Evolutionary conservation across 2,797 vertebrate genomes (phyloP).

Genomic region (Enteromius anoplus): DNA sequence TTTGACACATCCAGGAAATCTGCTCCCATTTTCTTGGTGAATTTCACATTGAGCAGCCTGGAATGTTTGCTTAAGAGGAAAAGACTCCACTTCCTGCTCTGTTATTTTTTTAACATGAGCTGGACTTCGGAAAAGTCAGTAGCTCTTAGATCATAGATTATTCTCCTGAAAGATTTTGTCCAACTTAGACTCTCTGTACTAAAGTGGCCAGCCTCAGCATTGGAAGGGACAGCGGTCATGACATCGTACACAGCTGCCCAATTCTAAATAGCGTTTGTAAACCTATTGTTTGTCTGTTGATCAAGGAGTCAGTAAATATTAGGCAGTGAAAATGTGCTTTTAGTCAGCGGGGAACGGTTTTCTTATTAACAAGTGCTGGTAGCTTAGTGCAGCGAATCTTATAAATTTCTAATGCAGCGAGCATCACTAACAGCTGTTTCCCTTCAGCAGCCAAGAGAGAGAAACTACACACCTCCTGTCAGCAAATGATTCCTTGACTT

Average conservation of each 20-base stretch:
- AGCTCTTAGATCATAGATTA: constrained; percentile 15
- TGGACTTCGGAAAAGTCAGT: not conserved
- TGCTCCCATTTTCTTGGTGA: not conserved
- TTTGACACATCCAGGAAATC: constrained; percentile 15
- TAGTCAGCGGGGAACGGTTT: constrained; percentile 52
- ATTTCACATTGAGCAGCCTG: not conserved
- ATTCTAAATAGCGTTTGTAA: constrained; percentile 38
- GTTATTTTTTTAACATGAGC: not conserved
- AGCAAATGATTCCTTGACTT: constrained; percentile 15
- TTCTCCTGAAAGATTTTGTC: constrained; percentile 10
- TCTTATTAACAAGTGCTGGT: constrained; percentile 56
- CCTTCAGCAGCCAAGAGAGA: constrained; percentile 36
- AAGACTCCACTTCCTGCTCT: not conserved
- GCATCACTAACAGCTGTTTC: constrained; percentile 57
- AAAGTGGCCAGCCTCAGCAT: not conserved
- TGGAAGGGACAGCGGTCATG: not conserved
- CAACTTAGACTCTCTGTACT: not conserved
- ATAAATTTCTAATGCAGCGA: constrained; percentile 63
- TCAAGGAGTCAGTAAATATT: constrained; percentile 48
- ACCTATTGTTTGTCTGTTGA: constrained; percentile 38
- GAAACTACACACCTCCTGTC: constrained; percentile 5
- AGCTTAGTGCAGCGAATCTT: constrained; percentile 43
- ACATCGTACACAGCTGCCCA: constrained; percentile 22
- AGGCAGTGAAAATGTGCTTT: constrained; percentile 48
- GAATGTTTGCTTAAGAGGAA: not conserved